Conservation (phyloP, 2,113 vertebrate species). For the Otocyon megalotis region DNA sequence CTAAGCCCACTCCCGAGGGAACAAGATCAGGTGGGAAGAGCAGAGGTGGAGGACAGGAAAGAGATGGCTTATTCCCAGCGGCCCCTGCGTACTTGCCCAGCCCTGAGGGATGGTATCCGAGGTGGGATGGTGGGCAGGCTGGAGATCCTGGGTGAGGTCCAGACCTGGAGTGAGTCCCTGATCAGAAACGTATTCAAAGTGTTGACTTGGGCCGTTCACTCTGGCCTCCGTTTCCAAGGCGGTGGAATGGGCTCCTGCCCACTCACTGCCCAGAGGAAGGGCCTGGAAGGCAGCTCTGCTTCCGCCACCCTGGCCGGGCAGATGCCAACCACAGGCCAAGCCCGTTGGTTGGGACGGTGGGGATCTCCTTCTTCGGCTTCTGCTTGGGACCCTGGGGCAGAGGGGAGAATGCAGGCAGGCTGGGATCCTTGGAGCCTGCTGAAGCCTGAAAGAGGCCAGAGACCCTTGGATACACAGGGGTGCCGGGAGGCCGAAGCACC, state of each 20-base stretch:
- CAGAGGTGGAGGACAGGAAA: neutral
- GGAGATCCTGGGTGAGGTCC: rapidly evolving
- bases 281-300: neutral
- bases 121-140: rapidly evolving
- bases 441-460: neutral
- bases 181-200: neutral
- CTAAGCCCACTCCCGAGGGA: rapidly evolving
- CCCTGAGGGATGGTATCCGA: neutral
- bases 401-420: neutral
- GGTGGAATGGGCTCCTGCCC: neutral
- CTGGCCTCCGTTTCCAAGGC: neutral
- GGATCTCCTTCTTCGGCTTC: neutral
- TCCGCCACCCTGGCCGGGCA: neutral
- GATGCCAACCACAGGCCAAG: neutral
- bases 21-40: neutral
- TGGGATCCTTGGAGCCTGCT: neutral
- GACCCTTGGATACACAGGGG: neutral
- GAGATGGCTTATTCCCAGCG: neutral
- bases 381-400: neutral
- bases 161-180: neutral
- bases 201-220: neutral
- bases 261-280: no score
- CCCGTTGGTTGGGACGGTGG: no score
- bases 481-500: neutral
- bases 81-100: neutral